Base-by-base conservation (phyloP, 2,797 vertebrate genomes). In the Catharus ustulatus region DNA sequence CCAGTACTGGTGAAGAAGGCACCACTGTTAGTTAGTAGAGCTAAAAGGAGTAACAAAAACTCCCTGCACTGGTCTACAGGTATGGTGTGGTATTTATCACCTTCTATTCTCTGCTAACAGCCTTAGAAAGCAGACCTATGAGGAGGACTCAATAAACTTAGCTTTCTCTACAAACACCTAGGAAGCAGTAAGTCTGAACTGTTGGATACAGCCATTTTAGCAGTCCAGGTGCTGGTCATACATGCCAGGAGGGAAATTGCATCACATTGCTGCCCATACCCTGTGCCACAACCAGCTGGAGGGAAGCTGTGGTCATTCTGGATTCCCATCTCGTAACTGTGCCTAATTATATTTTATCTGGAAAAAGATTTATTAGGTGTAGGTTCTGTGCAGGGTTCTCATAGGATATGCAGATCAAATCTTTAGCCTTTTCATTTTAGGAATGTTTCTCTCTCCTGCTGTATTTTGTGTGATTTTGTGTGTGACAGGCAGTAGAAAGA, bases 341-440 rank as follows among this genome's bases (percentile, higher is more conserved):
- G n/a, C 29, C 42, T 75, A 85, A 66, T 78, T 71, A 64, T 46
- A 6, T 86, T 89, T 87, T 58, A 61, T 71, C 21, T 1, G 67
- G 45, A 78, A 18, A 57, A 74, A 74, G 29, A 69, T 88, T 90
- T 94, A 34, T 74, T 62, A 74, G 27, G 30, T 68, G 30, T 62
- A 55, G 46, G 20, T 52, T 82, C 42, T 90, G 52, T 69, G 49
- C 3, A 10, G 59, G 68, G 42, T 48, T 76, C 27, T 59, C 59
- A 26, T 36, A 52, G 18, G 45, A 57, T 68, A 64, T 64, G 54
- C 61, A 75, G 58, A 66, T 58, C 14, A 91, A 68, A 85, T 69
- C 64, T 93, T 93, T 69, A 82, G 42, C 52, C 38, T 5, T 93
- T 95, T 86, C 26, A n/a, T 68, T 80, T 93, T 66, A 49, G 57